Base-by-base conservation (phyloP, 2,113 vertebrate genomes). In the Eleginops maclovinus region DNA sequence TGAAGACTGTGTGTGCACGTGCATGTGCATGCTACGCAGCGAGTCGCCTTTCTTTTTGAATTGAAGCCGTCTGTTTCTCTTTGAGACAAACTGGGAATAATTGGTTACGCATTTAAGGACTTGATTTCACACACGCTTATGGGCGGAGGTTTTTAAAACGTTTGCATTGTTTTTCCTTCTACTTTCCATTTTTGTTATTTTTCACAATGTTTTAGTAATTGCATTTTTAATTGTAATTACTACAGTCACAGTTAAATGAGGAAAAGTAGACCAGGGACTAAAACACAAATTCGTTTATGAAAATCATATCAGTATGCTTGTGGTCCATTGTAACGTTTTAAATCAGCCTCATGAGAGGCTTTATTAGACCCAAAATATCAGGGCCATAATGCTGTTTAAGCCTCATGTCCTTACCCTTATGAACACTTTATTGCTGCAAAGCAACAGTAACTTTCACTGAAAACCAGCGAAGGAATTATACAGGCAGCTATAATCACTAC, bases 41-140 rank as follows among this genome's bases (percentile, higher is more conserved):
- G 13, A 46, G 60, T 66, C 60, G 21, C n/a, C 49, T 55, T 67
- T 49, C 3, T 44, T 77, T 70, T 87, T 61, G 12, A 80, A 77
- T 76, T 55, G 31, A 67, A 60, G 60, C 40, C 66, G 75, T 78
- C 68, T 77, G 63, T 80, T 86, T 72, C 50, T 77, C 59, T 68
- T 70, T 53, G 28, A 68, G 43, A 65, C 50, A 66, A 69, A 77
- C 41, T 51, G 55, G 69, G 46, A 82, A 76, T 68, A 66, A 77
- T 76, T 78, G 61, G 72, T 77, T 61, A 22, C 56, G 46, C 28
- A 51, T 74, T 53, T 63, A 46, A 62, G 36, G 14, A 62, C 15
- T 14, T 19, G 12, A 28, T 16, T 43, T 71, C 28, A 59, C 49
- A 36, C 31, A 22, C 16, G 56, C 46, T 13, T 3, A 26, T 1